These are phyloP conservation scores for Limanda limanda DNA, from an alignment of 2,113 vertebrate genomes.

Conservation along the genomic window DNA sequence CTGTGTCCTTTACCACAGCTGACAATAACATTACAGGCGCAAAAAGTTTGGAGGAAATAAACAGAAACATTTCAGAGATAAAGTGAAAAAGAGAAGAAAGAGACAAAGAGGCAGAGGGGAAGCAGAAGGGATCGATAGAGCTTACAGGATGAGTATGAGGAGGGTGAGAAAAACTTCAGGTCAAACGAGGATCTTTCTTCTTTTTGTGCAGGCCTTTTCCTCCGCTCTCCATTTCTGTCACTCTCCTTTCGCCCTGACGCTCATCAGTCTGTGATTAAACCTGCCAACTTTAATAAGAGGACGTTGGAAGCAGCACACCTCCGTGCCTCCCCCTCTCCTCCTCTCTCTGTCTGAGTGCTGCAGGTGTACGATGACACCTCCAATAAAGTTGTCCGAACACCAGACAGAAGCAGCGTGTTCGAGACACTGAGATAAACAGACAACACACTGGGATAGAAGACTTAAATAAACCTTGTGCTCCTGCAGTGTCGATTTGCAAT, in stretches of 20 bases:
- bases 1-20: slow-evolving; percentile 55
- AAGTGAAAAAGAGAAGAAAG: slow-evolving; percentile 15
- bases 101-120: neutral
- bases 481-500: no score
- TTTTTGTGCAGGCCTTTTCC: neutral
- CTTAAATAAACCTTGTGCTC: neutral
- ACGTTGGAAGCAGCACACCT: slow-evolving; percentile 41
- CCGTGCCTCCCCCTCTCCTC: slow-evolving; percentile 35
- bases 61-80: slow-evolving; percentile 22
- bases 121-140: neutral
- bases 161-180: slow-evolving; percentile 30
- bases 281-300: slow-evolving; percentile 70
- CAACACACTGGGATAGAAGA: slow-evolving; percentile 17
- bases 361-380: slow-evolving; percentile 55
- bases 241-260: slow-evolving; percentile 1
- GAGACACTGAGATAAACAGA: slow-evolving; percentile 27
- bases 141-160: slow-evolving; percentile 6
- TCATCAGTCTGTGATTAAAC: slow-evolving; percentile 66
- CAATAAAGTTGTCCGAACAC: slow-evolving; percentile 50
- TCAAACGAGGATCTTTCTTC: slow-evolving; percentile 18
- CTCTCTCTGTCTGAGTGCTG: slow-evolving; percentile 28
- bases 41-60: slow-evolving; percentile 21
- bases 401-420: slow-evolving; percentile 18
- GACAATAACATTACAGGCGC: slow-evolving; percentile 33
- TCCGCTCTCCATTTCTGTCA: slow-evolving; percentile 14